Evolutionary conservation across 2,113 vertebrate species (phyloP), one percentile per base, ranked within the genome.

Genomic region (Psittacula cyanocephala): DNA sequence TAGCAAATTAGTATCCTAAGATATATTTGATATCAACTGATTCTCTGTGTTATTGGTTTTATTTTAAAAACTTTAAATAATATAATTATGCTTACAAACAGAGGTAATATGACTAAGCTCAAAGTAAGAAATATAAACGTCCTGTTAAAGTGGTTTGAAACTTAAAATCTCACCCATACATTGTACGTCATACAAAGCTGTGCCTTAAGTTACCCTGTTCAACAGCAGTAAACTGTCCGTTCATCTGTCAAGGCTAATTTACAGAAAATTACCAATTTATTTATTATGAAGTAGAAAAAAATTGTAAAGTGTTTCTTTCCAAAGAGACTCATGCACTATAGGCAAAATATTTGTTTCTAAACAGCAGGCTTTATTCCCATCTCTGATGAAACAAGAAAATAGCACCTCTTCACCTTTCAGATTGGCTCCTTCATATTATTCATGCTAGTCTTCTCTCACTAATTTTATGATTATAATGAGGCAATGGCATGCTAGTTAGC

Each of bases 391-490:
- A 83, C 4, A 69, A 93, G 94, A 93, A 93, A 91, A 91, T 25
- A 39, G 2, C 50, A 94, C 93, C 96, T 97, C 91, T 95, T 97
- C 96, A 96, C 96, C 96, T 96, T 77, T 86, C 94, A 88, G 95
- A 81, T 80, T 55, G n/a, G 63, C 46, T 55, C 90, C 91, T 92
- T 93, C 86, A 22, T 94, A 96, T 97, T 98, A 96, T 88, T 96
- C 95, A 96, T 96, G 96, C 97, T 96, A 88, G 96, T 97, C 97
- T 97, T 97, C 97, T 90, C 97, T 97, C 92, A 53, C 97, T 98
- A 97, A 98, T 98, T 98, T 98, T 97, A 97, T 97, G 91, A 98
- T 98, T 97, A 98, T 98, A 98, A 98, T 98, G 98, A 98, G 97
- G 96, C 96, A 97, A 96, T 96, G 90, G 97, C 35, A 3, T 96